Conservation (phyloP, 2,888 invertebrate genomes). For the Trisateles emortualis region DNA sequence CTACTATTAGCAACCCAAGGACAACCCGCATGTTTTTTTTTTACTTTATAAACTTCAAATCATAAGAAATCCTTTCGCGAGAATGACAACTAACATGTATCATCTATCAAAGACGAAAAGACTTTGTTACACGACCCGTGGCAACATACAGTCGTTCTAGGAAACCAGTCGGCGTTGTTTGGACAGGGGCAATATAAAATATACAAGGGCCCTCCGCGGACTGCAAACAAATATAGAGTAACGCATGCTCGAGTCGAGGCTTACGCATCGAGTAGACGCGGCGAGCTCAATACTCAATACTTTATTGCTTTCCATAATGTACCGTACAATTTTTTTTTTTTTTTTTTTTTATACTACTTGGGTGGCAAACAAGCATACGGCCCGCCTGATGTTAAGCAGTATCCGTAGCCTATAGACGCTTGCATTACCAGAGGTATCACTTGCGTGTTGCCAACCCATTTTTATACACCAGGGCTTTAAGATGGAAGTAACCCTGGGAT, state of each 20-base stretch:
- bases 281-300: background rate
- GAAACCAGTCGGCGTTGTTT: conserved; percentile 78
- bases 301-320: background rate
- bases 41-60: too few relatives aligned
- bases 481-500: too few relatives aligned
- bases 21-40: too few relatives aligned
- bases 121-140: conserved; percentile 45
- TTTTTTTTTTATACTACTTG: too few relatives aligned
- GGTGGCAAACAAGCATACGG: too few relatives aligned
- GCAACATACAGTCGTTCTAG: conserved; percentile 70
- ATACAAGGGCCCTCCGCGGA: conserved; percentile 69
- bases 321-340: background rate
- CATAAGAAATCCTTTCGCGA: background rate
- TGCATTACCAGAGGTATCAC: too few relatives aligned
- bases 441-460: too few relatives aligned
- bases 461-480: too few relatives aligned
- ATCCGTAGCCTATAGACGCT: too few relatives aligned
- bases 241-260: conserved; percentile 39
- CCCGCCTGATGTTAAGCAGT: too few relatives aligned
- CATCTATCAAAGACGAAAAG: conserved; percentile 51
- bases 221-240: conserved; percentile 69
- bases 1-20: too few relatives aligned
- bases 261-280: conserved; percentile 43
- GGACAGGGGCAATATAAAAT: conserved; percentile 74
- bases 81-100: conserved; percentile 28